Evolutionary conservation across 2,113 vertebrate genomes (phyloP).

Genomic region (Lepidothrix coronata): DNA sequence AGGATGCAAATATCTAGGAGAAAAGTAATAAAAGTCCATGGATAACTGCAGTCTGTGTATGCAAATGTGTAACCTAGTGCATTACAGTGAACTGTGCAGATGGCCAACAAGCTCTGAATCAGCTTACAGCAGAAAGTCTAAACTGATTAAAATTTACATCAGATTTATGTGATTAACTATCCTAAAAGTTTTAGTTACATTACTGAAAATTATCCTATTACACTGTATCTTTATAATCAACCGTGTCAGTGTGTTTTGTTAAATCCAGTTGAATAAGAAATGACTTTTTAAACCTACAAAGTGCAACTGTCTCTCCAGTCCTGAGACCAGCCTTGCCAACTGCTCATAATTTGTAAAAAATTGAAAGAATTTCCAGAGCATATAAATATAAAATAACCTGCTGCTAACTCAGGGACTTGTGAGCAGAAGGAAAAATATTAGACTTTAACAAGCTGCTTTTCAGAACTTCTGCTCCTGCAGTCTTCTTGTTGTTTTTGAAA

Average conservation of each 20-base stretch:
- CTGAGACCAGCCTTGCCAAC: not conserved
- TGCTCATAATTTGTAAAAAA: not conserved
- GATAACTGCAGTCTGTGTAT: not conserved
- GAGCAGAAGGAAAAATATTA: not conserved
- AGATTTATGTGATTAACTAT: not conserved
- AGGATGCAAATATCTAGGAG: not conserved
- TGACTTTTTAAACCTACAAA: not conserved
- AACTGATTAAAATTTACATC: slow-evolving; percentile 16
- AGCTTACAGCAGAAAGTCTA: not conserved
- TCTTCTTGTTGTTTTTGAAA: not conserved
- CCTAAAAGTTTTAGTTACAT: not conserved
- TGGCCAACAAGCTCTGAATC: not conserved
- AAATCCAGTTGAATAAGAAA: not conserved
- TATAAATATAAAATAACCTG: not conserved
- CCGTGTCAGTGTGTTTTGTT: not conserved
- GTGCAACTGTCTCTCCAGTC: not conserved
- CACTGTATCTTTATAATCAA: not conserved
- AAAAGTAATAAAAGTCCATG: not conserved
- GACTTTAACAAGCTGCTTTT: not conserved
- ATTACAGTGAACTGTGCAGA: not conserved
- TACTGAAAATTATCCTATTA: slow-evolving; percentile 10
- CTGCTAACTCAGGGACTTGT: not conserved
- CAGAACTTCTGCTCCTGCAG: not conserved
- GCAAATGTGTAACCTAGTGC: not conserved
- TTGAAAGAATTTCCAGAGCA: not conserved